Base-by-base conservation (phyloP, 2,888 invertebrate genomes). In the Eilema caniola region DNA sequence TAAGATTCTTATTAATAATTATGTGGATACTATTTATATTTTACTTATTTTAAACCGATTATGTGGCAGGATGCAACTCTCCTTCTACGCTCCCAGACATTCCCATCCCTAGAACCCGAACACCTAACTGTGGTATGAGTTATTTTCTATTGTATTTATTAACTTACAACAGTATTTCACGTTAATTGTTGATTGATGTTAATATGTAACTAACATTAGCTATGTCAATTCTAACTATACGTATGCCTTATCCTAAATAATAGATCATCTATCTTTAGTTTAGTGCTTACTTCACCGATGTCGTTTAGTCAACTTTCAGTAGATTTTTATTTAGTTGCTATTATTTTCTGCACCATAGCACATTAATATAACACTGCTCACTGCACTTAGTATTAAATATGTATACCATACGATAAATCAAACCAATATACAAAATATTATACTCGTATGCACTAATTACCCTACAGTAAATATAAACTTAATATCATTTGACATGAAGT, bases 211-310 rank as follows among this genome's bases (percentile, higher is more conserved):
- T 87, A 87, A 87, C 85, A 84, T 66, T 75, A 74, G 77, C 80
- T 81, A 80, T 76, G 72, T 80, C 75, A 75, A 79, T 72, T 78
- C 75, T 81, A 76, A 86, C 81, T 82, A 78, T 76, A 80, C 77
- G 76, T 78, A 83, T 79, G 85, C 85, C 82, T 83, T 80, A 85
- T 88, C 88, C 82, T 83, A 82, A 79, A 79, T 83, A 81, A 31
- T 83, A 82, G 81, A 77, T 67, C 69, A 75, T 33, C 25, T 47
- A 41, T 23, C 59, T 65, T 61, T 59, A 67, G 59, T 74, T 56
- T 78, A 75, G 72, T 65, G 83, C 79, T 79, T 80, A 76, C 53
- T 67, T 71, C 67, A 66, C 33, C 67, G 16, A 47, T 66, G 72
- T 77, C 67, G 60, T 71, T 72, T 77, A 77, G 71, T 67, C 60